Percentiles rank a stretch among this genome's conserved stretches.
phyloP scores from a whole-genome alignment of 2,797 vertebrate species.

The Acropternis orthonyx region DNA sequence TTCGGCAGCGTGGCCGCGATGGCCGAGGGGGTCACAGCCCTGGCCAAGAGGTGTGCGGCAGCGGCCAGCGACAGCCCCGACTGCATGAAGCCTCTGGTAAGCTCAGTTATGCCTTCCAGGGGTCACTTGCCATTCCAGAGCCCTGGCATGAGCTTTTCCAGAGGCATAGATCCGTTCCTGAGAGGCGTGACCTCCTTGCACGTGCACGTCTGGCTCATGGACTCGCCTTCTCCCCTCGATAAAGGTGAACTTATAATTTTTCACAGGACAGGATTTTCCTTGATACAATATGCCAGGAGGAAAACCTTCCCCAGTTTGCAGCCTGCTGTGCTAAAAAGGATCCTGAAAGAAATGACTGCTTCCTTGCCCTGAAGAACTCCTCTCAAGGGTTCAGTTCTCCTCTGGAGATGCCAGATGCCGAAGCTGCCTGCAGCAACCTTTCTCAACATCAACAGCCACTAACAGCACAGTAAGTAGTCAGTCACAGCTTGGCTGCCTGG shows the following conservation, averaged over 20 bases:
- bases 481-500: background rate
- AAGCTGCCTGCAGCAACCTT: slow-evolving; percentile 39
- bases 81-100: slow-evolving; percentile 36
- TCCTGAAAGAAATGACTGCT: slow-evolving; percentile 44
- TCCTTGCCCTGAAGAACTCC: slow-evolving; percentile 52
- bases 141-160: background rate
- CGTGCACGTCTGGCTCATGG: rapidly evolving
- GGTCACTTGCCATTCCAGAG: background rate
- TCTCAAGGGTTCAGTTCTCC: background rate
- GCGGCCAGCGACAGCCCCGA: background rate
- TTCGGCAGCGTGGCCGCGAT: background rate
- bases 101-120: background rate
- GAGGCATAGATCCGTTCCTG: rapidly evolving
- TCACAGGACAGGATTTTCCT: slow-evolving; percentile 50
- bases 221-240: background rate
- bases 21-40: background rate
- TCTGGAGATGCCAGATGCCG: slow-evolving; percentile 13
- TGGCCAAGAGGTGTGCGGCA: background rate
- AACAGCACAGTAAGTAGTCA: slow-evolving; percentile 40
- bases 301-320: background rate
- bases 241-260: background rate
- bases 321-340: slow-evolving; percentile 56
- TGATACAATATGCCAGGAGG: slow-evolving; percentile 58
- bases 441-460: slow-evolving; percentile 19
- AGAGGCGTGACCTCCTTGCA: rapidly evolving